Evolutionary conservation across 2,888 invertebrate species (phyloP).

Genomic region (Cerceris ruficornis): DNA sequence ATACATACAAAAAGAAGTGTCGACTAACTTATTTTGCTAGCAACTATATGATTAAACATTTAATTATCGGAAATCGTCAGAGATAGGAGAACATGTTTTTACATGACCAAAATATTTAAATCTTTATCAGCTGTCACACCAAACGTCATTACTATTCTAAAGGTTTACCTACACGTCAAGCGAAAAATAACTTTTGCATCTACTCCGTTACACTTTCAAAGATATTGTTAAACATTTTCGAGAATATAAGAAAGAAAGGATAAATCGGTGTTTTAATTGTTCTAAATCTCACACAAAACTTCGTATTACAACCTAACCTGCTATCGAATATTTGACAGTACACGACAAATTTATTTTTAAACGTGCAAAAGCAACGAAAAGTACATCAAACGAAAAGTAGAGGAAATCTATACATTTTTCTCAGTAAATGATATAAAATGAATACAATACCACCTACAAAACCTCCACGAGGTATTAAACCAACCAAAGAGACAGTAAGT

Average conservation of each 20-base stretch:
- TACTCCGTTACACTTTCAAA: no score
- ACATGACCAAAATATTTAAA: no score
- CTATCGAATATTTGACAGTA: background rate
- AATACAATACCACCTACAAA: conserved; percentile 90
- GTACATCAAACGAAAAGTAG: background rate
- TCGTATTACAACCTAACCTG: background rate
- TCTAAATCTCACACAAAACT: background rate
- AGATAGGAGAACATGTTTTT: no score
- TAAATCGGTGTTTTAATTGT: background rate
- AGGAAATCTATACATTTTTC: background rate
- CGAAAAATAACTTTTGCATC: no score
- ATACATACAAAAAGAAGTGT: no score
- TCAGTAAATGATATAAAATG: conserved; percentile 79
- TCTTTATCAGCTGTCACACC: no score
- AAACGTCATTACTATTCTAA: no score
- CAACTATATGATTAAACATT: no score
- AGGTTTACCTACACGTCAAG: no score
- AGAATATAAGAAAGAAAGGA: background rate
- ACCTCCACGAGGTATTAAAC: conserved; percentile 93
- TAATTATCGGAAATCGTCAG: no score
- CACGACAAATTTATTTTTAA: background rate
- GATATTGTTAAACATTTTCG: no score
- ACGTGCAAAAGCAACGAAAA: background rate
- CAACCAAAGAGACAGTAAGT: conserved; percentile 92
- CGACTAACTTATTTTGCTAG: no score